phyloP scores from a whole-genome alignment of 2,113 vertebrate species.

The Hemichromis elongatus region DNA sequence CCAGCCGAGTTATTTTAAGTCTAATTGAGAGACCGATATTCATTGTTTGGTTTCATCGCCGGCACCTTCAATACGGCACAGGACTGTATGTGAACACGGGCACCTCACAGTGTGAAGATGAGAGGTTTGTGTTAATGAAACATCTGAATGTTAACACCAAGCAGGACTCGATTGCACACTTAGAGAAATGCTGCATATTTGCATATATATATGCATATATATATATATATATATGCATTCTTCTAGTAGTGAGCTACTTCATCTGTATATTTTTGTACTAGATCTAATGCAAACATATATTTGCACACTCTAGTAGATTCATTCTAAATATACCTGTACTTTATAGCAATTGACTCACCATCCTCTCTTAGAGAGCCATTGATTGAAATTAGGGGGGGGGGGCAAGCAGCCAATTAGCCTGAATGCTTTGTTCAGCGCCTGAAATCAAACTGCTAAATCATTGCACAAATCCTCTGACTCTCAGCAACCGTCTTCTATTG shows the following conservation, averaged over 20 bases:
- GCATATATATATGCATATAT: too few relatives aligned
- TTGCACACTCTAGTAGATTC: neutral
- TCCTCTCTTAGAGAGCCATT: neutral
- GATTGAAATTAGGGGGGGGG: slow-evolving; percentile 16
- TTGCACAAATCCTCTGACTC: slow-evolving; percentile 8
- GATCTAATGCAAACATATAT: neutral
- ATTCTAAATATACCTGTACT: neutral
- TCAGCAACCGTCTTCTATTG: neutral
- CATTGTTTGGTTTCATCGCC: neutral
- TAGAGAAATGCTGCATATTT: neutral
- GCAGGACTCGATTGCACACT: neutral
- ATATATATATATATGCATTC: too few relatives aligned
- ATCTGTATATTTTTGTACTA: neutral
- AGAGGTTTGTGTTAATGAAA: neutral
- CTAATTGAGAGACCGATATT: neutral
- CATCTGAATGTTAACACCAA: neutral
- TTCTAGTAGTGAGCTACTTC: neutral
- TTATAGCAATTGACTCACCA: neutral
- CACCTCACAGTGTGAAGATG: neutral
- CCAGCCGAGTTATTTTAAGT: neutral
- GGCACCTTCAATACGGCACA: neutral
- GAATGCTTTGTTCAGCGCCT: slow-evolving; percentile 10
- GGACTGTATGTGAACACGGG: neutral
- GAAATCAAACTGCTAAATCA: slow-evolving; percentile 37
- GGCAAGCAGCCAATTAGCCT: neutral